phyloP scores from a whole-genome alignment of 2,797 vertebrate genomes.

The Mastacembelus armatus region DNA sequence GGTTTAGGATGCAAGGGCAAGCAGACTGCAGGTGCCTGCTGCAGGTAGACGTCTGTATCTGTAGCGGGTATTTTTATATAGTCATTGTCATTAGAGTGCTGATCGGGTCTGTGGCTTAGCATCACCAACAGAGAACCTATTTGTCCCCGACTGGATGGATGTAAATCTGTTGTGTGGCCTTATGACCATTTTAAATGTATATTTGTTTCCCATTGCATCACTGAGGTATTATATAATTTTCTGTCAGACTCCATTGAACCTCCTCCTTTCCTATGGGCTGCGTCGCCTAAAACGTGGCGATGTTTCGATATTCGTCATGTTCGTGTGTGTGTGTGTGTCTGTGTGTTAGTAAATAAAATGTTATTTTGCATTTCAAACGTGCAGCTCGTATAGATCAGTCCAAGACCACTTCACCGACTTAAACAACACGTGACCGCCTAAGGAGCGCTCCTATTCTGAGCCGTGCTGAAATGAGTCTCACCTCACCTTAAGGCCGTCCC shows the following conservation, averaged over 20 bases:
- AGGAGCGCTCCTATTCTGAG: conserved; percentile 49
- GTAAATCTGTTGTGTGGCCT: conserved; percentile 1
- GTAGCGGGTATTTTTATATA: not conserved
- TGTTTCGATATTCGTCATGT: not conserved
- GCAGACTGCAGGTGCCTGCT: conserved; percentile 47
- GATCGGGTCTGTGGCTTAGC: not conserved
- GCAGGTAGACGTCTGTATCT: not conserved
- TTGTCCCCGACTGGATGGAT: not conserved
- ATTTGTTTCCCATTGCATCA: conserved; percentile 16
- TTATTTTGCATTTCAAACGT: conserved; percentile 15
- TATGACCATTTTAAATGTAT: not conserved
- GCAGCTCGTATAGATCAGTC: conserved; percentile 30
- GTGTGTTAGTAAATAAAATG: not conserved
- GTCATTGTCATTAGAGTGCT: not conserved
- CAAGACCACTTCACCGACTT: conserved; percentile 59
- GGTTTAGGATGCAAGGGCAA: conserved; percentile 51
- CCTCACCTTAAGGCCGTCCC: conserved; percentile 39
- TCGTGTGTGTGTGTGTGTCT: not conserved
- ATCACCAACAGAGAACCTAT: not conserved
- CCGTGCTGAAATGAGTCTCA: conserved; percentile 24
- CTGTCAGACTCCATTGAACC: conserved; percentile 1
- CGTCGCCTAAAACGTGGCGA: not conserved
- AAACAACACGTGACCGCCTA: conserved; percentile 71
- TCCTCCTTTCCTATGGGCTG: not conserved
- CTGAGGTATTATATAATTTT: conserved; percentile 54